Conservation (phyloP, 1,140 invertebrate genomes). For the Hermetia illucens region DNA sequence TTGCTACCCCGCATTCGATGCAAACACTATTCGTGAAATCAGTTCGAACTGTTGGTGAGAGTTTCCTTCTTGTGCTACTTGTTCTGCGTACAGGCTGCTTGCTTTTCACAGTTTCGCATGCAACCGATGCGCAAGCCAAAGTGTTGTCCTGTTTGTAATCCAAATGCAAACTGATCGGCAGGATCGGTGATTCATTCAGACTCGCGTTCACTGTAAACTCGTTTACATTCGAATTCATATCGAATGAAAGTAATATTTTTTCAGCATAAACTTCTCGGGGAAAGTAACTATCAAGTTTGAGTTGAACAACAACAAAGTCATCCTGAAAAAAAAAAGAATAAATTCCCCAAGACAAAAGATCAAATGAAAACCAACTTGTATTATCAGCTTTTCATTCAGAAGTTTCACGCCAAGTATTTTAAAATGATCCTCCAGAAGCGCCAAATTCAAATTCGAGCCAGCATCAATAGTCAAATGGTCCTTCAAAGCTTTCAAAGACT, state of each 20-base stretch:
- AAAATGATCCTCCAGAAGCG: conserved; percentile 28
- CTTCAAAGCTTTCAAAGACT: conserved; percentile 41
- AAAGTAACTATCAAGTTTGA: conserved; percentile 42
- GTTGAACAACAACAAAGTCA: conserved; percentile 38
- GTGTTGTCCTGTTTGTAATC: conserved; percentile 70
- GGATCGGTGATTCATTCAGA: conserved; percentile 12
- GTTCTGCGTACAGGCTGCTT: conserved; percentile 28
- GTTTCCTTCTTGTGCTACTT: conserved; percentile 32
- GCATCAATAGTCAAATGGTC: conserved; percentile 32
- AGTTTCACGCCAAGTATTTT: conserved; percentile 19
- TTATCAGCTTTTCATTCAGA: conserved; percentile 19
- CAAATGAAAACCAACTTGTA: conserved; percentile 7
- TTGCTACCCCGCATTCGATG: conserved; percentile 32
- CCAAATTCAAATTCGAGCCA: conserved; percentile 22
- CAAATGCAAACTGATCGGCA: conserved; percentile 44
- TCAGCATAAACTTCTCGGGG: conserved; percentile 41
- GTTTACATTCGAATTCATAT: conserved; percentile 25
- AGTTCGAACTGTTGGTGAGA: conserved; percentile 38
- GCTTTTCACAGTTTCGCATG: conserved; percentile 39
- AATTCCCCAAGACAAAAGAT: not conserved
- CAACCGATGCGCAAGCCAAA: conserved; percentile 47
- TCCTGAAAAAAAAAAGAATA: conserved; percentile 30
- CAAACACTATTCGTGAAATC: conserved; percentile 49
- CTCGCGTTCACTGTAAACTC: conserved; percentile 11
- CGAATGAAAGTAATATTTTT: conserved; percentile 35